Evolutionary conservation across 1,140 invertebrate genomes (phyloP), one percentile per base, ranked within the genome.

Genomic region (Neocloeon triangulifer): DNA sequence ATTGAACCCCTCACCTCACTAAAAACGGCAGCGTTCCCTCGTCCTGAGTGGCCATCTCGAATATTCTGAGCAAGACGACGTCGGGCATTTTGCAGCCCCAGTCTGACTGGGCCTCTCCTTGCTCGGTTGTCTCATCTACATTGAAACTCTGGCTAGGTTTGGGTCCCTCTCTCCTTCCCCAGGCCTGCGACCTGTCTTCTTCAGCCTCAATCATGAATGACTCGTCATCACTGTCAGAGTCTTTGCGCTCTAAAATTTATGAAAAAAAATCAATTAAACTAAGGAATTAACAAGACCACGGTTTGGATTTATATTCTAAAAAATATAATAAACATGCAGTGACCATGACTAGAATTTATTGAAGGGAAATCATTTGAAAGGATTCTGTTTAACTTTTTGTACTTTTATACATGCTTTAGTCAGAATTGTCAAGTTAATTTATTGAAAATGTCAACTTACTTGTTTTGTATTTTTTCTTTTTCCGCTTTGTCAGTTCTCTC

Each of bases 11-110:
- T 49, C 51, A 76, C 71, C 66, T 71, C 36, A 70, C 55, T 35
- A 80, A 52, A 41, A 68, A 62, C 25, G 78, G 78, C 42, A 82
- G 52, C 37, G 66, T 62, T 25, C 78, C 77, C 43, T 72, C 66
- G 35, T 58, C 58, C 30, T 59, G 48, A 15, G 69, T 62, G 28
- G 68, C 62, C 48, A 66, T 50, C 40, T 66, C 51, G 47, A 81
- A 79, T 43, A 84, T 73, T 47, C 71, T 60, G 23, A 56, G 50
- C 32, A 81, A 61, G 37, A 79, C 51, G 39, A 64, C 55, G 44
- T 61, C 55, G 16, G 77, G 74, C 38, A 79, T 43, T 32, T 39
- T 49, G 18, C 52, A 40, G 4, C 58, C 69, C 69, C 69, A 72
- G 3, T 41, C 42, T 44, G 57, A 59, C 42, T 67, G 64, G 32